phyloP scores from a whole-genome alignment of 2,888 invertebrate species.

The Mechanitis mazaeus region DNA sequence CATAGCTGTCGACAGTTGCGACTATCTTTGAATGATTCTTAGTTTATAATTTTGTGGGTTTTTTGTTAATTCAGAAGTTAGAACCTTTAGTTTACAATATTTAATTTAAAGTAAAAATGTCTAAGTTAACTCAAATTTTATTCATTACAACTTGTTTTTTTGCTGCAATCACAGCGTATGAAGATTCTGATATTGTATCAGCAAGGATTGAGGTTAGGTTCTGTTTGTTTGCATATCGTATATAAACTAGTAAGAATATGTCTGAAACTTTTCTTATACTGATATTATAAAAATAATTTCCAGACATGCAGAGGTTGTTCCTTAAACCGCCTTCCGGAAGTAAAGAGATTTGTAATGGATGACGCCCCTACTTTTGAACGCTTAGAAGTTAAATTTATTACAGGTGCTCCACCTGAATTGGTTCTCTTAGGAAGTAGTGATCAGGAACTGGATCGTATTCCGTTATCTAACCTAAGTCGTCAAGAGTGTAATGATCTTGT shows the following conservation, averaged over 20 bases:
- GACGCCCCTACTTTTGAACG: slow-evolving; percentile 80
- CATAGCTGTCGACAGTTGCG: too few species aligned
- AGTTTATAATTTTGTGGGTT: not conserved
- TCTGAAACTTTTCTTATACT: too few species aligned
- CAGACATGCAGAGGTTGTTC: slow-evolving; percentile 84
- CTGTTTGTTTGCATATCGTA: not conserved
- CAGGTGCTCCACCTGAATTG: slow-evolving; percentile 80
- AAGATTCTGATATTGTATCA: slow-evolving; percentile 53
- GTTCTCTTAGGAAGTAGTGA: slow-evolving; percentile 76
- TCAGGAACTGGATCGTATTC: slow-evolving; percentile 79
- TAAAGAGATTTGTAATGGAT: slow-evolving; percentile 80
- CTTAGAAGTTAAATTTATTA: slow-evolving; percentile 80
- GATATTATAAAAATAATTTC: slow-evolving; percentile 10
- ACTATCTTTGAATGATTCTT: too few species aligned
- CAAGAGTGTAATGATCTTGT: slow-evolving; percentile 82
- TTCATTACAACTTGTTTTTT: slow-evolving; percentile 37
- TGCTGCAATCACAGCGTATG: slow-evolving; percentile 41
- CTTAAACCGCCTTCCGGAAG: slow-evolving; percentile 80
- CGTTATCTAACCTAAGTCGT: slow-evolving; percentile 74
- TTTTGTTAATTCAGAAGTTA: not conserved
- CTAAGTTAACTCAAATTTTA: slow-evolving; percentile 32
- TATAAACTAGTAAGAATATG: not conserved
- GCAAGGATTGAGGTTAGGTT: slow-evolving; percentile 64
- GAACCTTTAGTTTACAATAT: not conserved
- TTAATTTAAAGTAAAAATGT: slow-evolving; percentile 29